Evolutionary conservation across 2,113 vertebrate species (phyloP), one percentile per base, ranked within the genome.

Genomic region (Mionectes macconnelli): DNA sequence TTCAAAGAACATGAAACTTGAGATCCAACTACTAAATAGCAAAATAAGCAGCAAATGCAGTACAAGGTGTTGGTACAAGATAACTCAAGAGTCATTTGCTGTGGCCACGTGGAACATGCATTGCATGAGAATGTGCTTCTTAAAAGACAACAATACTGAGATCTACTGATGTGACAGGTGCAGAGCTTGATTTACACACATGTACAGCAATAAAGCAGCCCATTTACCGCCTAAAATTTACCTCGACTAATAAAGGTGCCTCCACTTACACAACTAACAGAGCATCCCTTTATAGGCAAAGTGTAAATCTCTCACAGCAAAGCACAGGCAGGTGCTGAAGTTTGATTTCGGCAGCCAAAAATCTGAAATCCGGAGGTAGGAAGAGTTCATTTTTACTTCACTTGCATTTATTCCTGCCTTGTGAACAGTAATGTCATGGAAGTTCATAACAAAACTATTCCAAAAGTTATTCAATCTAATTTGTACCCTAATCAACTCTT

Each of bases 21-120:
- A 80, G 45, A 50, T 11, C 37, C 40, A 78, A 72, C 20, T 16
- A 3, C 1, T 23, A 53, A 45, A 53, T 0, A 42, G 66, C 16
- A 64, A 64, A 73, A 56, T 39, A 70, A 33, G 6, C 22, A 79
- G 47, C 11, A 59, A 39, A 33, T 21, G 20, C 31, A 67, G 6
- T 4, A 10, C 0, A 14, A 70, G 57, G 27, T 9, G 19, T 17
- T 16, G 10, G 16, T 3, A 10, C 22, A 31, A 5, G 1, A 0
- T 0, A 52, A 62, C 10, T 33, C 66, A 47, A 47, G 63, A 62
- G 45, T 4, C 6, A 15, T 14, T 31, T 57, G 35, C 70, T 35
- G 23, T 4, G n/a, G 76, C 49, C 28, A 16, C 0, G 24, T 33
- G 60, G 22, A 63, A 81, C 30, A 62, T 17, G 21, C 27, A 1